A percentile compares a stretch with the other conserved stretches of the same genome.
Evolutionary conservation across 2,113 vertebrate genomes (phyloP).

Genomic region (Ictidomys tridecemlineatus): DNA sequence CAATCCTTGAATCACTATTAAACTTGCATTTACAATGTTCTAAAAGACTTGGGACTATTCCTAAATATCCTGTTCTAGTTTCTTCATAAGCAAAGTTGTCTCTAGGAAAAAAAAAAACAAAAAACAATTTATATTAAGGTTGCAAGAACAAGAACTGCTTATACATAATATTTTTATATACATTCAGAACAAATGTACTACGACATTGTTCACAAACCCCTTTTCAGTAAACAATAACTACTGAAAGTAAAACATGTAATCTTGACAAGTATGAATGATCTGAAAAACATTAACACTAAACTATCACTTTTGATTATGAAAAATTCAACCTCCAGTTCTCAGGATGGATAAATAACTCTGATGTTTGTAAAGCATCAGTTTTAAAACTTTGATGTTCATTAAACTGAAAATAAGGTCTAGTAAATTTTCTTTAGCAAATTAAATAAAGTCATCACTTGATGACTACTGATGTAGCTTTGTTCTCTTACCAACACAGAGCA

Average conservation of each 20-base stretch:
- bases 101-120: conserved; percentile 36
- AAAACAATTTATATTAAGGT: background rate
- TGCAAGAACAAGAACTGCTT: conserved; percentile 31
- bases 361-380: background rate
- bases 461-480: background rate
- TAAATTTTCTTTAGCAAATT: background rate
- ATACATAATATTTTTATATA: background rate
- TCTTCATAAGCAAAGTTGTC: background rate
- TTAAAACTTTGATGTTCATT: background rate
- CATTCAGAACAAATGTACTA: background rate
- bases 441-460: background rate
- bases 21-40: background rate
- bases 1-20: background rate
- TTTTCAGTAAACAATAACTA: background rate
- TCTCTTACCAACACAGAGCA: background rate
- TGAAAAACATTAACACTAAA: background rate
- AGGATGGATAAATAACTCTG: background rate
- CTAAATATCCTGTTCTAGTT: background rate
- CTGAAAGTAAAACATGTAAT: background rate
- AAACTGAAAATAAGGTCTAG: background rate
- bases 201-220: background rate
- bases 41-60: background rate
- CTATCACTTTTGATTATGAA: background rate
- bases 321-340: conserved; percentile 32
- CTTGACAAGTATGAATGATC: background rate